Conservation (phyloP, 2,113 vertebrate species). For the Athene noctua region DNA sequence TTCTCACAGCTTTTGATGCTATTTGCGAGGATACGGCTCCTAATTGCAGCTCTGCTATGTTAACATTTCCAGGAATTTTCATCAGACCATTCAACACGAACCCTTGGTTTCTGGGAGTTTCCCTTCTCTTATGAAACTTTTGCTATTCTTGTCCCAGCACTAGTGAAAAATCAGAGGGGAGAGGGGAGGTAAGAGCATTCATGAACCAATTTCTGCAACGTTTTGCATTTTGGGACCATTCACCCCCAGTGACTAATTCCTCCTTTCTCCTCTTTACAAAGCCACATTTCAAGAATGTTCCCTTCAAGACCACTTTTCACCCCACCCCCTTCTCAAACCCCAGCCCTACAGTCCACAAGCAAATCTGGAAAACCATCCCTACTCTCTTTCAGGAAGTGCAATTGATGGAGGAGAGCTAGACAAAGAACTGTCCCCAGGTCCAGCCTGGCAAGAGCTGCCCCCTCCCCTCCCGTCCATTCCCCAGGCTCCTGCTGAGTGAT, state of each 20-base stretch:
- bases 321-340: background rate
- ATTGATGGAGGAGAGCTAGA: background rate
- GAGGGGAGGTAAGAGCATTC: background rate
- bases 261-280: background rate
- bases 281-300: background rate
- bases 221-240: background rate
- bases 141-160: background rate
- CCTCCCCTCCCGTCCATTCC: background rate
- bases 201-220: background rate
- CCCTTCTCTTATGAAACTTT: background rate
- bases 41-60: background rate
- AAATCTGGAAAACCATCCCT: background rate
- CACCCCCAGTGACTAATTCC: background rate
- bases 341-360: background rate
- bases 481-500: background rate
- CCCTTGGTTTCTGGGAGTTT: background rate
- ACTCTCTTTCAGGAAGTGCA: background rate
- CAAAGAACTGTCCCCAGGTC: background rate
- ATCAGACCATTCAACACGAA: background rate
- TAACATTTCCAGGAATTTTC: background rate
- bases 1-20: background rate
- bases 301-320: background rate
- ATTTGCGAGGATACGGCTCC: background rate
- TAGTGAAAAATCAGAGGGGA: background rate
- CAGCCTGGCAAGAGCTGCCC: background rate